Conservation (phyloP, 92 coral and sea anemone species). For the Zoanthus sansibaricus region DNA sequence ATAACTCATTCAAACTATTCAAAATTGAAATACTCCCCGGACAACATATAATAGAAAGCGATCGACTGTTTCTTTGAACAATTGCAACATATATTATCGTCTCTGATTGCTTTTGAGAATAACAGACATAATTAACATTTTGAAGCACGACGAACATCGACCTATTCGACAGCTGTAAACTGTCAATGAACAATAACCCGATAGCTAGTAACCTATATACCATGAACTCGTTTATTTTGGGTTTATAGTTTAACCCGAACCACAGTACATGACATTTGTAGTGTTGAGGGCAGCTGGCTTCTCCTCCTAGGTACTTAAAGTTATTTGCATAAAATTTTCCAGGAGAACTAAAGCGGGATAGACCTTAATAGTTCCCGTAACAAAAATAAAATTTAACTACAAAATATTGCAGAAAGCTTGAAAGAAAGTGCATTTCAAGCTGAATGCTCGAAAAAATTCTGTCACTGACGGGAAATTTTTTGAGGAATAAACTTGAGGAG, state of each 20-base stretch:
- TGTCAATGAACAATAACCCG: neutral
- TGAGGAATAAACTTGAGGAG: too few species aligned
- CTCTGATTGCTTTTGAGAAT: neutral
- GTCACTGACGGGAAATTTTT: too few species aligned
- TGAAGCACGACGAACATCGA: neutral
- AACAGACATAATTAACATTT: neutral
- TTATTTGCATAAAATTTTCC: constrained; percentile 35
- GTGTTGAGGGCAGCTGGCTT: neutral
- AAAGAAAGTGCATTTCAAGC: too few species aligned
- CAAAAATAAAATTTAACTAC: neutral
- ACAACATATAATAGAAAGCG: too few species aligned
- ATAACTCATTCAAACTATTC: too few species aligned
- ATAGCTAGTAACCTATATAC: neutral
- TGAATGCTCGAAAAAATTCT: too few species aligned
- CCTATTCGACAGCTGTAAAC: neutral
- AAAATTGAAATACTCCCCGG: too few species aligned
- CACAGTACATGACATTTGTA: neutral
- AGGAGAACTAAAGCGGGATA: neutral
- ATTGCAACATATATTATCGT: neutral
- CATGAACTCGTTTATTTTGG: neutral
- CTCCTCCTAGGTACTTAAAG: neutral
- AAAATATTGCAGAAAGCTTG: neutral
- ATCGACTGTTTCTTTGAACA: too few species aligned
- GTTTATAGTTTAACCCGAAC: neutral
- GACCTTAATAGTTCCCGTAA: neutral